Evolutionary conservation across 1,140 invertebrate genomes (phyloP), one percentile per base, ranked within the genome.

Genomic region (Leptinotarsa undecemlineata): DNA sequence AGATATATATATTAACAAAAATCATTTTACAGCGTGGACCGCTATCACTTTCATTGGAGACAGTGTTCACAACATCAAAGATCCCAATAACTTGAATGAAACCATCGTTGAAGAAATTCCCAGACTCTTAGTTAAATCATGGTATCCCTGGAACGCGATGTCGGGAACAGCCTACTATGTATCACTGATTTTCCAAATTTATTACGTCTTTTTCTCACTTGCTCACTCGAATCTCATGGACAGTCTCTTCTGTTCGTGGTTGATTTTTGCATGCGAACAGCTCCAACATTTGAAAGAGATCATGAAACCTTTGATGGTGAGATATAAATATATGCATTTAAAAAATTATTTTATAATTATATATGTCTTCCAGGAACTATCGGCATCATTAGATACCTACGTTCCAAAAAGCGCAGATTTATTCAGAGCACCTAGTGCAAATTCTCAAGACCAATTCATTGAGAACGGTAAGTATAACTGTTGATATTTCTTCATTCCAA

Each of bases 241-340:
- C 80, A 89, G 92, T 0, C 85, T 95, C 74, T 95, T 95, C 85
- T 94, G 93, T 79, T 94, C 92, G 2, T 94, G 93, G 91, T 80
- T 95, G 60, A 90, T 95, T 47, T 94, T 94, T 77, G 92, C 93
- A 1, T 95, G 94, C 78, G 93, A 95, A 79, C 94, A 95, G 80
- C 83, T 95, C 14, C 91, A 93, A 81, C 94, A 95, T 86, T 84
- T 95, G 6, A 95, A 95, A 79, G 91, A 92, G 63, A 95, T 95
- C 61, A 91, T 95, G 91, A 93, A 93, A 77, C 93, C 93, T 0
- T 82, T 95, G 23, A 94, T 95, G 91, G 81, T 82, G 78, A 74
- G 51, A 57, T 19, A 17, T 8, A n/a, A 57, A 0, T 57, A 5
- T 17, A 17, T 4, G 51, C n/a, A 57, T 57, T 19, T n/a, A 17